Evolutionary conservation across 2,888 invertebrate genomes (phyloP).

Genomic region (Chouioia cunea): DNA sequence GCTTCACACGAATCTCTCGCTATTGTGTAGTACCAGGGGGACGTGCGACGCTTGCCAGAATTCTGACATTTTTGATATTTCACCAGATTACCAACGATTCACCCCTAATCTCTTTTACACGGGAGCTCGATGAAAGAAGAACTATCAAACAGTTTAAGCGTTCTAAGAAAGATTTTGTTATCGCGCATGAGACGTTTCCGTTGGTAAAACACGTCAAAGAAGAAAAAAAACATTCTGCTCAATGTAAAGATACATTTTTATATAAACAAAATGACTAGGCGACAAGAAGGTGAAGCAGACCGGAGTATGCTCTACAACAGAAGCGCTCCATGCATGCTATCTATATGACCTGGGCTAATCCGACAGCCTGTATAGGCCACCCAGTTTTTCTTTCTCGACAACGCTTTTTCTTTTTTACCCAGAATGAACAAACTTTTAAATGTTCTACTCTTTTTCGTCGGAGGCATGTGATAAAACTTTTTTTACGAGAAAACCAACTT

Average conservation of each 20-base stretch:
- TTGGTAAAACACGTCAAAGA: too few species aligned
- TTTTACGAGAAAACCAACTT: too few species aligned
- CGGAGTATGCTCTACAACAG: background rate
- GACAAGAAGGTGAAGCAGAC: background rate
- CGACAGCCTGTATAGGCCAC: background rate
- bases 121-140: too few species aligned
- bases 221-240: too few species aligned
- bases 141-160: too few species aligned
- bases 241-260: too few species aligned
- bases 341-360: slow-evolving; percentile 10
- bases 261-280: too few species aligned
- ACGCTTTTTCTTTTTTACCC: background rate
- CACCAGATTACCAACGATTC: background rate
- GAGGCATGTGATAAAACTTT: background rate
- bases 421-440: slow-evolving; percentile 11
- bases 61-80: too few species aligned
- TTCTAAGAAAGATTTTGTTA: too few species aligned
- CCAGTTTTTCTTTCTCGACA: background rate
- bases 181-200: too few species aligned
- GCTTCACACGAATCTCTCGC: too few species aligned
- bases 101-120: background rate
- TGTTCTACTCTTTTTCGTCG: background rate
- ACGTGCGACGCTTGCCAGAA: background rate
- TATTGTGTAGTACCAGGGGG: background rate
- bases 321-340: background rate